Percentiles rank a stretch among this genome's conserved stretches.
These are phyloP conservation scores for Netelia virgata DNA, from an alignment of 2,888 invertebrate genomes.

Conservation along the genomic window DNA sequence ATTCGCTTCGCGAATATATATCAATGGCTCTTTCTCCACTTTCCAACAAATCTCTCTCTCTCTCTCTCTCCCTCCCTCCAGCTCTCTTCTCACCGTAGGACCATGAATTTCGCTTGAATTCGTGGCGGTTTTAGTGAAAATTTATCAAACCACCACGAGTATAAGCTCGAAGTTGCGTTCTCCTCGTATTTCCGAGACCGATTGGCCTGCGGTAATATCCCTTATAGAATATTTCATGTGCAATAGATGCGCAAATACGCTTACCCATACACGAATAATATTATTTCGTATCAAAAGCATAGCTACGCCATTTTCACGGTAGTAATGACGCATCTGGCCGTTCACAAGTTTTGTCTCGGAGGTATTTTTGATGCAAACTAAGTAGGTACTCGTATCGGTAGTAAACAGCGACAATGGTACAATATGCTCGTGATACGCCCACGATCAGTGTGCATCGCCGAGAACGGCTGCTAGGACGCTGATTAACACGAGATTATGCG, in stretches of 20 bases:
- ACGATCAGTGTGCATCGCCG: too few species aligned
- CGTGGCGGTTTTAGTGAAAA: constrained; percentile 3
- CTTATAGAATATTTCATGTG: not conserved
- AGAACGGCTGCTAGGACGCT: too few species aligned
- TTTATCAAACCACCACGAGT: constrained; percentile 9
- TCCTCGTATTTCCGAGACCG: constrained; percentile 15
- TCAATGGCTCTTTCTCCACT: not conserved
- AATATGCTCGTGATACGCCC: too few species aligned
- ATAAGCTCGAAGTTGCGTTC: constrained; percentile 14
- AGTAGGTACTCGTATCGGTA: not conserved
- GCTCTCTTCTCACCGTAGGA: not conserved
- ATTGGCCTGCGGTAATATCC: constrained; percentile 20
- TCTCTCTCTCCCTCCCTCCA: not conserved
- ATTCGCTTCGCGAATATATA: not conserved
- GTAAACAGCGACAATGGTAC: not conserved
- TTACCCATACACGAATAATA: not conserved
- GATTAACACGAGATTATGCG: too few species aligned
- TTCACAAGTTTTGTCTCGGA: too few species aligned
- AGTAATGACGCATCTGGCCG: too few species aligned
- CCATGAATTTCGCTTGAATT: not conserved
- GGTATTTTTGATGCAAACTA: too few species aligned
- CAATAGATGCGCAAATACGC: not conserved
- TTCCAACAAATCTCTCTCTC: not conserved
- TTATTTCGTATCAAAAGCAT: not conserved
- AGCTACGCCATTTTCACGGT: not conserved